These are phyloP conservation scores for Ceuthmochares aereus DNA, from an alignment of 2,113 vertebrate genomes.

Conservation along the genomic window DNA sequence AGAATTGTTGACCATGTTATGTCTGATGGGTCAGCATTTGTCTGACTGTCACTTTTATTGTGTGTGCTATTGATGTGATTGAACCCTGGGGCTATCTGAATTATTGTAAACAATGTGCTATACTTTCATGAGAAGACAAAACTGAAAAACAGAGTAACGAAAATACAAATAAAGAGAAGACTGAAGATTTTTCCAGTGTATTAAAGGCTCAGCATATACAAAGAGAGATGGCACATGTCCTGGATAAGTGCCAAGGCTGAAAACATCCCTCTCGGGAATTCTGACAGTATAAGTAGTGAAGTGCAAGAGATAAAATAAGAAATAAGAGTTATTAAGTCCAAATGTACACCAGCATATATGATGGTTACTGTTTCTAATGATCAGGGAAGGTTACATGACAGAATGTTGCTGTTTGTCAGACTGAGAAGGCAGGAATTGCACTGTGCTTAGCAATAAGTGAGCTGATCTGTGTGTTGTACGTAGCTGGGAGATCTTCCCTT, in stretches of 20 bases:
- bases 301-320: background rate
- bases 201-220: background rate
- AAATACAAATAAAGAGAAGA: background rate
- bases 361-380: background rate
- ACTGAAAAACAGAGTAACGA: background rate
- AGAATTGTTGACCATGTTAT: background rate
- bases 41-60: conserved; percentile 37
- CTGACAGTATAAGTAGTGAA: background rate
- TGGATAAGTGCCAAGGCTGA: background rate
- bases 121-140: background rate
- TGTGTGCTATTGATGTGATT: background rate
- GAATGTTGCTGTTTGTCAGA: background rate
- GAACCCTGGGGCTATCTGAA: background rate
- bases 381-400: background rate
- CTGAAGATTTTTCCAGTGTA: background rate
- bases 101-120: background rate
- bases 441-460: background rate
- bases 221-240: background rate
- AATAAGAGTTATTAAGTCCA: background rate
- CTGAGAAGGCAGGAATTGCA: background rate
- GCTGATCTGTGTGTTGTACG: background rate
- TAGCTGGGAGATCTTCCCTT: background rate
- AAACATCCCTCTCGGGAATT: background rate
- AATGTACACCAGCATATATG: background rate
- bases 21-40: conserved; percentile 14